Percentiles rank a stretch among this genome's conserved stretches.
phyloP scores from a whole-genome alignment of 1,140 invertebrate species.

The Drosophila novamexicana region DNA sequence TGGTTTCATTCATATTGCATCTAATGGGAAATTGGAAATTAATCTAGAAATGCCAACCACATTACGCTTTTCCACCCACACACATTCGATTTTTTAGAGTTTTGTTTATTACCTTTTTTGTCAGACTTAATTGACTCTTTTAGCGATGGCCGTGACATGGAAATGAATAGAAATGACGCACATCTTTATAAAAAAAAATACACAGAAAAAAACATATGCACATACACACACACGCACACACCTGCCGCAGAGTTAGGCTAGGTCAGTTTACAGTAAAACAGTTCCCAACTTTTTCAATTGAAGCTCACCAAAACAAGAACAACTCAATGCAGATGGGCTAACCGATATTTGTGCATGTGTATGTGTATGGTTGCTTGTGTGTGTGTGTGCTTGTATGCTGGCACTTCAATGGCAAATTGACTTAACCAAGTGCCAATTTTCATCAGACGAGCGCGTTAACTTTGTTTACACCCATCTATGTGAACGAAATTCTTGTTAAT shows the following conservation, averaged over 20 bases:
- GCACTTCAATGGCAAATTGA: constrained; percentile 44
- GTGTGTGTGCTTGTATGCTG: background rate
- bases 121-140: constrained; percentile 58
- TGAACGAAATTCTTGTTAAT: constrained; percentile 36
- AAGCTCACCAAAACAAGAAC: constrained; percentile 22
- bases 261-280: constrained; percentile 49
- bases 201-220: background rate
- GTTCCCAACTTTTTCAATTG: constrained; percentile 28
- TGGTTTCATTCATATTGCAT: constrained; percentile 1
- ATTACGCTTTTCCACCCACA: background rate
- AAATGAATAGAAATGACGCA: constrained; percentile 58
- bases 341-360: background rate
- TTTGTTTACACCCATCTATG: constrained; percentile 32
- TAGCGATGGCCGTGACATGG: constrained; percentile 59
- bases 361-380: background rate
- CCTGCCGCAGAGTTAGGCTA: constrained; percentile 46
- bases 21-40: constrained; percentile 9
- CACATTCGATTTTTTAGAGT: constrained; percentile 14
- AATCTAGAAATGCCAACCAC: background rate
- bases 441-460: constrained; percentile 41
- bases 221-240: constrained; percentile 1
- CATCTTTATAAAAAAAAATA: constrained; percentile 1
- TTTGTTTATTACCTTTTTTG: constrained; percentile 27
- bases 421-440: constrained; percentile 42
- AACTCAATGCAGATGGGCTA: constrained; percentile 11